Conservation (phyloP, 1,140 invertebrate genomes). For the Fopius arisanus region DNA sequence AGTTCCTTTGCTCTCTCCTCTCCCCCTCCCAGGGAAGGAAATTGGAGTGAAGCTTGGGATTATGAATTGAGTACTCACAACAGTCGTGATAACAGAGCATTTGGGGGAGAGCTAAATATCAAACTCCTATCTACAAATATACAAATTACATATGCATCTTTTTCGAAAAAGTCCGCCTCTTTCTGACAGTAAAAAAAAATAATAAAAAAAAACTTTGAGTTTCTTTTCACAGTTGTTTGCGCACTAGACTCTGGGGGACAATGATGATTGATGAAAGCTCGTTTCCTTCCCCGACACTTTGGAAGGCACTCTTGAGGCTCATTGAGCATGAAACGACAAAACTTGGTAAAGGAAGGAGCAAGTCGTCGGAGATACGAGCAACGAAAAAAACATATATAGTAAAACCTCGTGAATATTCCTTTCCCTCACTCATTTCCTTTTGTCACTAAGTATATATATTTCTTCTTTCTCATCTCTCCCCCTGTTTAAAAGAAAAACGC, state of each 20-base stretch:
- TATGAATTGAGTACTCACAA: not conserved
- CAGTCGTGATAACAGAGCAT: not conserved
- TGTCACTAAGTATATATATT: not conserved
- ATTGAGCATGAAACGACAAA: conserved; percentile 26
- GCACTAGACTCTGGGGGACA: not conserved
- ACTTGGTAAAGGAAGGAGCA: not conserved
- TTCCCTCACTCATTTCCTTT: not conserved
- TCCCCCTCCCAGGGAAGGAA: too few species aligned
- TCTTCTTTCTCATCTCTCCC: not conserved
- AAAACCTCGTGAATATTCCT: not conserved
- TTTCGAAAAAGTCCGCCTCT: conserved; percentile 32
- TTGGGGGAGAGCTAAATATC: not conserved
- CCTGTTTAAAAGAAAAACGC: conserved; percentile 5
- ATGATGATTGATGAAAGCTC: conserved; percentile 26
- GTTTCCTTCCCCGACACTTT: conserved; percentile 17
- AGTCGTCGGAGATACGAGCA: not conserved
- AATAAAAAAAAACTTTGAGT: conserved; percentile 18
- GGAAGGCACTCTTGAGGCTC: conserved; percentile 29
- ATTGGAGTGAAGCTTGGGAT: not conserved
- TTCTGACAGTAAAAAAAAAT: conserved; percentile 10
- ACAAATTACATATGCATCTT: conserved; percentile 46
- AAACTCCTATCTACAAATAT: conserved; percentile 54
- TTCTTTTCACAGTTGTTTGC: not conserved
- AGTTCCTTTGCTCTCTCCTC: not conserved
- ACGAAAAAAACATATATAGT: not conserved